Evolutionary conservation across 2,888 invertebrate genomes (phyloP).

Genomic region (Rhagonycha lutea): DNA sequence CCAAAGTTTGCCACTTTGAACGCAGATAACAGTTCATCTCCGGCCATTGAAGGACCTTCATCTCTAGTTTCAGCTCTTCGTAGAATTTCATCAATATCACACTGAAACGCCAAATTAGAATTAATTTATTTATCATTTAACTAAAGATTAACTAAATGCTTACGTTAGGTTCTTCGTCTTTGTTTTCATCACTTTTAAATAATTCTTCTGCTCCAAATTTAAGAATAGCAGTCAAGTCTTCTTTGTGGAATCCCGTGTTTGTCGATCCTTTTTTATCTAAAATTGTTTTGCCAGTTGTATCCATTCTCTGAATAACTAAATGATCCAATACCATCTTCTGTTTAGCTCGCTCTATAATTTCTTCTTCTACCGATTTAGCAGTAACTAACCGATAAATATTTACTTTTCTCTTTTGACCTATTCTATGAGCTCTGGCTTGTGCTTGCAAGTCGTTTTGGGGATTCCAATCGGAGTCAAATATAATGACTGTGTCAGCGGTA

Average conservation of each 20-base stretch:
- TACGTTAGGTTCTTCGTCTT: constrained; percentile 87
- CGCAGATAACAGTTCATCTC: constrained; percentile 91
- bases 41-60: constrained; percentile 84
- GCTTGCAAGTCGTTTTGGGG: constrained; percentile 6
- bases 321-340: constrained; percentile 99
- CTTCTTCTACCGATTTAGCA: constrained; percentile 96
- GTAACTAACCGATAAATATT: constrained; percentile 98
- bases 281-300: constrained; percentile 96
- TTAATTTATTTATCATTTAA: background rate
- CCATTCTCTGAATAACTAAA: constrained; percentile 98
- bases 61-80: constrained; percentile 94
- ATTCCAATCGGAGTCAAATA: constrained; percentile 6
- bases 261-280: constrained; percentile 78
- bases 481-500: background rate
- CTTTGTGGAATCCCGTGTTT: constrained; percentile 88
- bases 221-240: constrained; percentile 93
- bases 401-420: constrained; percentile 92
- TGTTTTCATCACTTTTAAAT: constrained; percentile 94
- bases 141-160: constrained; percentile 45
- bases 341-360: constrained; percentile 97
- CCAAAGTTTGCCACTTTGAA: constrained; percentile 97
- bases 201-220: constrained; percentile 99
- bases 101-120: constrained; percentile 57
- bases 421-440: background rate
- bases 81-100: constrained; percentile 98